Base-by-base conservation (phyloP, 2,113 vertebrate genomes). In the Pangasianodon gigas region DNA sequence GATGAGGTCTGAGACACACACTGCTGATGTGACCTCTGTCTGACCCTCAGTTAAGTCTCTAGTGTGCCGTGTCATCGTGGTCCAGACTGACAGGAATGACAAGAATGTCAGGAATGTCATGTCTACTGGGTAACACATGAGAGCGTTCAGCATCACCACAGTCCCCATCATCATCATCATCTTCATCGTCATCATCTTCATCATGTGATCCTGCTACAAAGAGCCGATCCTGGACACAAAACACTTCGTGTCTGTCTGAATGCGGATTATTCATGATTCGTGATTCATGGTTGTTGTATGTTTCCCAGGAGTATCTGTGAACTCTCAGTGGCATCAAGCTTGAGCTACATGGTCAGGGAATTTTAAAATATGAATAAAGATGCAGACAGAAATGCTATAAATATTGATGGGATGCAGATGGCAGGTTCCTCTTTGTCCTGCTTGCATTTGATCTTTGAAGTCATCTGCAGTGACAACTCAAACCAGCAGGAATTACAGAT, bases 321-420 rank as follows among this genome's bases (percentile, higher is more conserved):
- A 51, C 74, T 48, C 74, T 7, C 6, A 71, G 51, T n/a, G 37
- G 58, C 54, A 83, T 74, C 60, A 48, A 44, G 26, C 32, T n/a
- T 37, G 62, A 85, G 62, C 44, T 82, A 16, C 37, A 10, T 74
- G 60, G 54, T 79, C 71, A 32, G 60, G 48, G 37, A 52, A 52
- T 74, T 91, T 83, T 77, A 2, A 85, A 81, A 82, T 74, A 62
- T 65, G 54, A 86, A 77, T 60, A 54, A 84, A 84, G 90, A 89
- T 80, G 54, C 52, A 84, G 58, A 52, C 54, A 88, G 52, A 74
- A n/a, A 81, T 5, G 46, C 29, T 71, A 89, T 92, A 89, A 89
- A 91, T 92, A 90, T 89, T 87, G 37, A 89, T 89, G 62, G 51
- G 74, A 91, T 91, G 87, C 77, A 89, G 88, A 91, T 87, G 83